phyloP scores from a whole-genome alignment of 2,797 vertebrate species.

The Rhynchotus rufescens region DNA sequence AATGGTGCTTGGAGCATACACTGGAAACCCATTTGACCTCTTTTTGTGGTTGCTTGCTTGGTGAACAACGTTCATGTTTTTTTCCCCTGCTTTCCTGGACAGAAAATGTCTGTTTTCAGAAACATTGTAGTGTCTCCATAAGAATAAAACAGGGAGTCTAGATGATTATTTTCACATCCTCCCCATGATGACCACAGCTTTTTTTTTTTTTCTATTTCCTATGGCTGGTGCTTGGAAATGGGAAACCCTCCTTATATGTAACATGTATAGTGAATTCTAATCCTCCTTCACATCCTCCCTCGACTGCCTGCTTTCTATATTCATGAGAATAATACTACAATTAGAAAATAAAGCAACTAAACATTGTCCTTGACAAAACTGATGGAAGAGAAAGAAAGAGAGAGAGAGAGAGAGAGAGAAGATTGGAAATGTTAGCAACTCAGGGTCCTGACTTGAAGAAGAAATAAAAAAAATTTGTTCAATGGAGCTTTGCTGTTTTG shows the following conservation, averaged over 20 bases:
- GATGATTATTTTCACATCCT: not conserved
- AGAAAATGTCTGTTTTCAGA: not conserved
- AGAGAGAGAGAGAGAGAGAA: not conserved
- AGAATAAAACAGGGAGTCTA: not conserved
- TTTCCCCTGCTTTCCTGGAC: not conserved
- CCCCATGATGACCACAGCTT: rapidly evolving
- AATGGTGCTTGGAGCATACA: not conserved
- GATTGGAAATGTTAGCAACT: not conserved
- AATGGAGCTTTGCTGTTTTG: conserved; percentile 52
- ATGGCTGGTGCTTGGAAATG: not conserved
- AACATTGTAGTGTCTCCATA: not conserved
- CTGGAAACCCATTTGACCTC: not conserved
- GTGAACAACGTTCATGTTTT: not conserved
- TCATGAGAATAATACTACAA: not conserved
- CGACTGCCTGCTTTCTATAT: not conserved
- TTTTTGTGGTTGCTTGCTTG: not conserved
- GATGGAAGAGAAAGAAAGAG: not conserved
- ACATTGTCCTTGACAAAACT: not conserved
- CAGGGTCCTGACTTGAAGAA: not conserved
- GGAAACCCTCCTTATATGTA: not conserved
- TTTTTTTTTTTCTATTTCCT: not conserved
- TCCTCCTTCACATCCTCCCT: not conserved
- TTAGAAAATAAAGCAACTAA: not conserved
- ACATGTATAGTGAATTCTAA: not conserved
- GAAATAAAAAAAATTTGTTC: conserved; percentile 4